Percentiles rank a stretch among this genome's conserved stretches.
These are phyloP conservation scores for Anagyrus pseudococci DNA, from an alignment of 2,888 invertebrate species.

Conservation along the genomic window DNA sequence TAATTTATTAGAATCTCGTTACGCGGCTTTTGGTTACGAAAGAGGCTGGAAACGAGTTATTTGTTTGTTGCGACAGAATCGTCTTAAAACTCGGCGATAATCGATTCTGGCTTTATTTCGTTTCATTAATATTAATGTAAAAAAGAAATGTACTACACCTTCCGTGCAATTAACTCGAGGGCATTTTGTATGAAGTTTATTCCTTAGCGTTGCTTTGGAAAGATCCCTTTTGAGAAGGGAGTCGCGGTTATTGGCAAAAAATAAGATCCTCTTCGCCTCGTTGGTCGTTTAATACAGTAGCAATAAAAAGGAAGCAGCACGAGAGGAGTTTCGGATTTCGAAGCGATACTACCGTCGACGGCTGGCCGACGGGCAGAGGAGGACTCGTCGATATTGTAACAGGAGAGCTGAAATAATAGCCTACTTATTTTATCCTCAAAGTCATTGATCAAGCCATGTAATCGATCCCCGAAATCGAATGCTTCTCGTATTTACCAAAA, in stretches of 20 bases:
- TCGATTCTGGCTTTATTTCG: too few relatives aligned
- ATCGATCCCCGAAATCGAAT: constrained; percentile 36
- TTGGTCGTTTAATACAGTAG: constrained; percentile 26
- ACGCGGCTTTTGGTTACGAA: too few relatives aligned
- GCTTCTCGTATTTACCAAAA: constrained; percentile 8
- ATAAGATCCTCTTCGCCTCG: constrained; percentile 5
- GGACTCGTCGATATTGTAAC: constrained; percentile 26
- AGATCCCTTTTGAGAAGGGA: constrained; percentile 2
- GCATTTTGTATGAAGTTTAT: constrained; percentile 11
- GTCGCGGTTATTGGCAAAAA: constrained; percentile 17
- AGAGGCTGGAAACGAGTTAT: too few relatives aligned
- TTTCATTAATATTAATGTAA: not conserved
- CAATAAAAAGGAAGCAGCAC: constrained; percentile 17
- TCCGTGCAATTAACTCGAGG: constrained; percentile 1
- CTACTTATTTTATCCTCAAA: too few relatives aligned
- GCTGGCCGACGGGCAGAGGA: not conserved
- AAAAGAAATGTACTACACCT: not conserved
- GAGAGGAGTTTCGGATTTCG: constrained; percentile 24
- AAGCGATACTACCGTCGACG: constrained; percentile 8
- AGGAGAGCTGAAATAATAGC: constrained; percentile 15
- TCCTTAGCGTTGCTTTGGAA: not conserved
- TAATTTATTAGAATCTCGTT: too few relatives aligned
- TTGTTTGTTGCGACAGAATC: too few relatives aligned
- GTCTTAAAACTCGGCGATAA: too few relatives aligned
- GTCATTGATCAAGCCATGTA: constrained; percentile 11